These are phyloP conservation scores for Podarcis lilfordi DNA, from an alignment of 2,797 vertebrate species.

Conservation along the genomic window DNA sequence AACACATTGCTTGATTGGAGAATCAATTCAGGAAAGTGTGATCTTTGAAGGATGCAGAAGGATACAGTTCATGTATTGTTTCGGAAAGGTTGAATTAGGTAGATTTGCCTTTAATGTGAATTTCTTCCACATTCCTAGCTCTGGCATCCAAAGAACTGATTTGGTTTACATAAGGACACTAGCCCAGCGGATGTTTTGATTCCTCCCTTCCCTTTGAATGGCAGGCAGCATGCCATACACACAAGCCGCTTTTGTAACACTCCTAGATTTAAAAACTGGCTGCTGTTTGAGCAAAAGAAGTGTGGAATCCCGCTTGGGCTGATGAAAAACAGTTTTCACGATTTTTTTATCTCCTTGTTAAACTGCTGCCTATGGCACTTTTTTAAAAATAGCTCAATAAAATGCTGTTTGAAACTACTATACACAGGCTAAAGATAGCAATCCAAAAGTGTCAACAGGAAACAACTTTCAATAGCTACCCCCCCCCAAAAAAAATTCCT, in stretches of 20 bases:
- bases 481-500: no score
- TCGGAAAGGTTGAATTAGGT: no score
- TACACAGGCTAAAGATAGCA: neutral
- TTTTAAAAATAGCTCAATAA: neutral
- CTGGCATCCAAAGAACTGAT: neutral
- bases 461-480: neutral
- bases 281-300: neutral
- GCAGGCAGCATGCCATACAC: neutral
- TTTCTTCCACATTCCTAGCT: no score
- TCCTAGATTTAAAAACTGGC: neutral
- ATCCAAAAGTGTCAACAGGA: neutral
- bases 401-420: neutral
- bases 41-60: no score
- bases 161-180: neutral
- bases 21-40: no score
- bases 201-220: neutral
- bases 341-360: neutral
- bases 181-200: conserved; percentile 1
- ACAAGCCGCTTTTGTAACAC: neutral
- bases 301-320: neutral
- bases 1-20: no score
- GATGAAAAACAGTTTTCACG: neutral
- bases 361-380: neutral
- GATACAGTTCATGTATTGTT: no score
- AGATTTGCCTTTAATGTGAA: no score